These are phyloP conservation scores for Bettongia penicillata DNA, from an alignment of 2,113 vertebrate species.

Conservation along the genomic window DNA sequence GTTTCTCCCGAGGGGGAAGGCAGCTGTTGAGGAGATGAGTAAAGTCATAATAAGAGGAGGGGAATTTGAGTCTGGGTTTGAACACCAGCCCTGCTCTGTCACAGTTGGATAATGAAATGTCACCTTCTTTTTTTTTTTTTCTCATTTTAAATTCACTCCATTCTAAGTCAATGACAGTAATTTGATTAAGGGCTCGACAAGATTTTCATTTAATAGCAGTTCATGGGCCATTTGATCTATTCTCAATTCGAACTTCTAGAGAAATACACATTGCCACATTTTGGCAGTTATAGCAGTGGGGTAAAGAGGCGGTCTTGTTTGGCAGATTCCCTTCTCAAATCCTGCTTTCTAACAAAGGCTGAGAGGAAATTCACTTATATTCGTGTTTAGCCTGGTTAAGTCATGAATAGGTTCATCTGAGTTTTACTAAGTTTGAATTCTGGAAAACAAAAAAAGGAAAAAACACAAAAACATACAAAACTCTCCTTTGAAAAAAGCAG, in stretches of 20 bases:
- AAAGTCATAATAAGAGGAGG: neutral
- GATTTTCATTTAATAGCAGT: neutral
- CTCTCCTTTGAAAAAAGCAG: no score
- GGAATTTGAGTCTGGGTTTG: neutral
- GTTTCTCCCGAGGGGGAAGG: neutral
- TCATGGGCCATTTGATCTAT: neutral
- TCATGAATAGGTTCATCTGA: neutral
- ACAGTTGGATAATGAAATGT: neutral
- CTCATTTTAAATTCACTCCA: neutral
- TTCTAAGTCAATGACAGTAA: neutral
- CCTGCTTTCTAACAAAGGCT: neutral
- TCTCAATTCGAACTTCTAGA: neutral
- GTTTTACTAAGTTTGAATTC: neutral
- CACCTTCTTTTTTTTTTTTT: neutral
- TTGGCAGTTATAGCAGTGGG: neutral
- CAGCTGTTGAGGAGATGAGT: neutral
- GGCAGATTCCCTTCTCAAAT: neutral
- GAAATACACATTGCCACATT: neutral
- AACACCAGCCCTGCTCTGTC: neutral
- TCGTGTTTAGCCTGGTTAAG: neutral
- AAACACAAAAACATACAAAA: neutral
- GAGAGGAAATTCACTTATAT: neutral
- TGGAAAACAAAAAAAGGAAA: neutral
- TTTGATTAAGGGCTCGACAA: neutral
- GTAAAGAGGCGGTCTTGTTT: neutral